Percentiles rank a stretch among this genome's conserved stretches.
These are phyloP conservation scores for Callipepla californica DNA, from an alignment of 2,113 vertebrate genomes.

Conservation along the genomic window DNA sequence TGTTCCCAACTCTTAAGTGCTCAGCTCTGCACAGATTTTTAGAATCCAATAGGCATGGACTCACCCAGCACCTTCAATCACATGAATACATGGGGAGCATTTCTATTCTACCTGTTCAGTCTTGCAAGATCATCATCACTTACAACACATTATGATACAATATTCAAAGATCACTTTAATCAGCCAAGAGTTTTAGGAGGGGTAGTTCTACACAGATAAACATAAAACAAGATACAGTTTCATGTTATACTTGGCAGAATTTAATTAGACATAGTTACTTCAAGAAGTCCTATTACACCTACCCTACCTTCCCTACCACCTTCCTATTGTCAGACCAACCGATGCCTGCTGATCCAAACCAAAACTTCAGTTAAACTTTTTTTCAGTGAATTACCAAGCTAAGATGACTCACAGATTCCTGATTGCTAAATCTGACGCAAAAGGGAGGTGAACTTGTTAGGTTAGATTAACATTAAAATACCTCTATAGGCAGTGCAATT, in stretches of 20 bases:
- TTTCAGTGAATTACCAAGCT: neutral
- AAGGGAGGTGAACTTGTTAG: neutral
- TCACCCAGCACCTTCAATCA: neutral
- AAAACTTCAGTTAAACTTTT: neutral
- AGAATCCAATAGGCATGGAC: accelerated
- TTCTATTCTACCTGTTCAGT: neutral
- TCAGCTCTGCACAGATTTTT: neutral
- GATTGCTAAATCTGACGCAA: neutral
- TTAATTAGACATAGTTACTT: neutral
- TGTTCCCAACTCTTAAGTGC: neutral
- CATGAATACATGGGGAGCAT: neutral
- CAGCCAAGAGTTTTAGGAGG: neutral
- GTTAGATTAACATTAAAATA: neutral
- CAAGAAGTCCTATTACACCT: neutral
- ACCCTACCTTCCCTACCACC: neutral
- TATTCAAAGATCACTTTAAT: neutral
- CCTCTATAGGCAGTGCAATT: neutral
- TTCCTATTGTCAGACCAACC: neutral
- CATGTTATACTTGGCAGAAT: neutral
- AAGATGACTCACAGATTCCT: neutral
- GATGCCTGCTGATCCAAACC: neutral
- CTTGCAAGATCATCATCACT: neutral
- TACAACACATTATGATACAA: neutral
- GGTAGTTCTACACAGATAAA: neutral
- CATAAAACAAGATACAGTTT: neutral